A percentile compares a stretch with the other conserved stretches of the same genome.
phyloP scores from a whole-genome alignment of 2,113 vertebrate species.

The Trogon melanurus region DNA sequence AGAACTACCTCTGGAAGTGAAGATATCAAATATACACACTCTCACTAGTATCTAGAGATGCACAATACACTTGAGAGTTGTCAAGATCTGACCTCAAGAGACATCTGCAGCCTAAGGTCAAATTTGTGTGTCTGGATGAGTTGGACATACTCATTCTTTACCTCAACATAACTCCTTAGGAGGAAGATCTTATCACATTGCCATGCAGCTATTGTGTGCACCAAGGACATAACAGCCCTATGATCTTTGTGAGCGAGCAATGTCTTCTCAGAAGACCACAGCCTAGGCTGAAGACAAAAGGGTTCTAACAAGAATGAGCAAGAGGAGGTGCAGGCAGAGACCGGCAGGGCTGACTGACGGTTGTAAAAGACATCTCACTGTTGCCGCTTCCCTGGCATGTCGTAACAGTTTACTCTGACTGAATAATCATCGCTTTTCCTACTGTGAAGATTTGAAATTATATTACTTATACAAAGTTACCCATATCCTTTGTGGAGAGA shows the following conservation, averaged over 20 bases:
- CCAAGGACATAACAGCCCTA: neutral
- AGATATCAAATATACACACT: neutral
- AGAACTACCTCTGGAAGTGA: neutral
- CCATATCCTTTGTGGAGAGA: neutral
- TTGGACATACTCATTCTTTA: neutral
- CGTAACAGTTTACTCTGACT: neutral
- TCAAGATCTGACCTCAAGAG: neutral
- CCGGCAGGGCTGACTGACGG: neutral
- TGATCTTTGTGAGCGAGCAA: neutral
- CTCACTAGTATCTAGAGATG: neutral
- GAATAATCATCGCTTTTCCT: neutral
- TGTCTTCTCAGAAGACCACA: neutral
- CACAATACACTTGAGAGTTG: neutral
- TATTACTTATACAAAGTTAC: neutral
- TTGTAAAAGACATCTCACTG: neutral
- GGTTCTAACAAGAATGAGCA: neutral
- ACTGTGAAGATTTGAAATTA: neutral
- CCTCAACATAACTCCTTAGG: neutral
- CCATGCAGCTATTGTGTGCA: neutral
- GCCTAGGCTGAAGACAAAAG: neutral
- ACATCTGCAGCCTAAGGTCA: neutral
- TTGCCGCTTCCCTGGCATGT: fast-evolving
- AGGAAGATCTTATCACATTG: neutral
- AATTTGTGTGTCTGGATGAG: neutral
- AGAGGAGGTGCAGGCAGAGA: neutral